Evolutionary conservation across 2,113 vertebrate species (phyloP), one percentile per base, ranked within the genome.

Genomic region (Aptenodytes forsteri): DNA sequence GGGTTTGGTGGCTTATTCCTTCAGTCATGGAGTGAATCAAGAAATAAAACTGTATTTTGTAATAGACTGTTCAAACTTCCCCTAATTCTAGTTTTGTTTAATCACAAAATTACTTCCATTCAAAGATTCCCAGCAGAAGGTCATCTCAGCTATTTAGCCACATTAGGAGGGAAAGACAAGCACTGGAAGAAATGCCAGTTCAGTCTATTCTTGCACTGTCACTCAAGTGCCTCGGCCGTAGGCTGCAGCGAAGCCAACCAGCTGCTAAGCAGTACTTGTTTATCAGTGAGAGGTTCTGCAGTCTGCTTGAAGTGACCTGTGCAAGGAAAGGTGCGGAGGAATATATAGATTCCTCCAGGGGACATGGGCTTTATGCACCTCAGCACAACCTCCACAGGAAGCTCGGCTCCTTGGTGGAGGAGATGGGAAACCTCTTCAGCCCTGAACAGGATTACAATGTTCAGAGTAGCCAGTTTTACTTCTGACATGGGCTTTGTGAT

Each of bases 61-160:
- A 34, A 54, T 0, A 81, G 61, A 52, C 36, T 59, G 27, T 16
- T 82, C 61, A 84, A 79, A 49, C 23, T 89, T 58, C 20, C 65
- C 50, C 18, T 0, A 1, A 59, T 64, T 21, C 64, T 70, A 14
- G 73, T 32, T 91, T 25, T 91, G 67, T 81, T 92, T 70, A 90
- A 64, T 49, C 65, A 83, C 2, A 12, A 61, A 92, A 94, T 82
- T 55, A 69, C 54, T 95, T 91, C 89, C 44, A 54, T 87, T 67
- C 87, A 93, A 75, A 91, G 58, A 38, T 65, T 93, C 46, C 22
- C 44, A 69, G 70, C 83, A 93, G 92, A 96, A 94, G 78, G 87
- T 86, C 92, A 90, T 67, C 61, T 87, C 94, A 58, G 77, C 50
- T 85, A 83, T 82, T 89, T 56, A 77, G 73, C 66, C 14, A 11